These are phyloP conservation scores for Stegodyphus dumicola DNA, from an alignment of 1,140 invertebrate genomes.

Conservation along the genomic window DNA sequence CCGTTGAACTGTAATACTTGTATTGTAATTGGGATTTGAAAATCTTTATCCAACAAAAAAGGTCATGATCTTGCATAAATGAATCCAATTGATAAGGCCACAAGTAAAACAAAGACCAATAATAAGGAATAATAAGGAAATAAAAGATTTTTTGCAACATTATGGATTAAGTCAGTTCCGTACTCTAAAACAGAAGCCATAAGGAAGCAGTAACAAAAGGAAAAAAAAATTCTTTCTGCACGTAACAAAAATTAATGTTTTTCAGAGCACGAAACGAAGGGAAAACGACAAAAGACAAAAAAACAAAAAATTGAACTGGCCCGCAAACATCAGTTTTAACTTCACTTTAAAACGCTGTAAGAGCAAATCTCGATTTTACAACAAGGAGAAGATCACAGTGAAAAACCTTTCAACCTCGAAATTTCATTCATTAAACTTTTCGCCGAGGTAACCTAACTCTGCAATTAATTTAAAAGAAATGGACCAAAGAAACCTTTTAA, in stretches of 20 bases:
- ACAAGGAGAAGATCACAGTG: conserved; percentile 9
- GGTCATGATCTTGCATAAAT: too few relatives aligned
- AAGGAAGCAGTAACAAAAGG: too few relatives aligned
- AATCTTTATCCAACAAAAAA: too few relatives aligned
- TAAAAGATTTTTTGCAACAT: too few relatives aligned
- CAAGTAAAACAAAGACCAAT: too few relatives aligned
- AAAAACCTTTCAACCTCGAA: conserved; percentile 32
- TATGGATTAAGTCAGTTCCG: too few relatives aligned
- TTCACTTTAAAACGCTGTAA: conserved; percentile 36
- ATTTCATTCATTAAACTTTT: conserved; percentile 46
- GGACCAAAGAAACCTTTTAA: conserved; percentile 54
- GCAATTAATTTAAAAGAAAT: conserved; percentile 37
- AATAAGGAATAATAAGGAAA: too few relatives aligned
- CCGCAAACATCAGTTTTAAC: conserved; percentile 25
- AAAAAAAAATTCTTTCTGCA: background rate
- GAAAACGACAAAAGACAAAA: conserved; percentile 3
- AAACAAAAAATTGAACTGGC: background rate
- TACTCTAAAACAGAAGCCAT: too few relatives aligned
- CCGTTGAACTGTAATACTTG: too few relatives aligned
- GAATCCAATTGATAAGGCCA: too few relatives aligned
- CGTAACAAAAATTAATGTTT: conserved; percentile 49
- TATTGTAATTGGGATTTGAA: too few relatives aligned
- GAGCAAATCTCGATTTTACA: conserved; percentile 39
- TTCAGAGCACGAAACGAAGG: background rate
- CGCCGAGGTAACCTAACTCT: conserved; percentile 10